A percentile compares a stretch with the other conserved stretches of the same genome.
Conservation (phyloP, 92 coral and sea anemone species). For the Phenganax subtilis region DNA sequence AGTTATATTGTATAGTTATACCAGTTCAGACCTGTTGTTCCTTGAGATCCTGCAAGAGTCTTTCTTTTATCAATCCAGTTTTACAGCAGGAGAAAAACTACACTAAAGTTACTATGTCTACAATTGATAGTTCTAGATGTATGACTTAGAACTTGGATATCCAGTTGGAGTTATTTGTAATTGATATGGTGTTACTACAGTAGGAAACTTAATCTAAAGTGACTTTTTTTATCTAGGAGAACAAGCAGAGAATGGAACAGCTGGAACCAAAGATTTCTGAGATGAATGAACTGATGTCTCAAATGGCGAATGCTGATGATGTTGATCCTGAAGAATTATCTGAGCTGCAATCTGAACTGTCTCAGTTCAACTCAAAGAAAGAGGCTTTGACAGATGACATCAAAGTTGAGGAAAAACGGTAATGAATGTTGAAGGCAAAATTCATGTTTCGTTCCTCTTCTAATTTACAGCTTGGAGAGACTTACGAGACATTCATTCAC, state of each 20-base stretch:
- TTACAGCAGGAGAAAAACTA: constrained; percentile 13
- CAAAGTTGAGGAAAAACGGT: constrained; percentile 21
- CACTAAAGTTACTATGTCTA: constrained; percentile 3
- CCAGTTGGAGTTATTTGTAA: no score
- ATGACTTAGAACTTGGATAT: no score
- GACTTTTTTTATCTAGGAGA: constrained; percentile 16
- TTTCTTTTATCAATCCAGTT: neutral
- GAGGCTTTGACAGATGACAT: constrained; percentile 15
- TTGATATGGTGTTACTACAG: no score
- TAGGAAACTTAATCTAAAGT: neutral
- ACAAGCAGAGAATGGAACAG: constrained; percentile 35
- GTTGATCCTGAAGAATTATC: constrained; percentile 18
- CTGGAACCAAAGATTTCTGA: constrained; percentile 29
- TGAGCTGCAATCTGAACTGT: constrained; percentile 18
- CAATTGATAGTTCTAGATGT: neutral
- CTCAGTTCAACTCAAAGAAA: constrained; percentile 7
- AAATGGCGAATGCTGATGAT: constrained; percentile 31
- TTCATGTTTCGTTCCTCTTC: neutral
- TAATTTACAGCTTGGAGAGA: neutral
- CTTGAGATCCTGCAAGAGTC: neutral
- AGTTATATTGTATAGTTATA: constrained; percentile 4
- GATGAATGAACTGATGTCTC: neutral
- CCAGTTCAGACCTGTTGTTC: neutral
- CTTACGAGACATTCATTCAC: no score
- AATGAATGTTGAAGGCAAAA: neutral